Evolutionary conservation across 2,113 vertebrate genomes (phyloP).

Genomic region (Sinocyclocheilus rhinocerous): DNA sequence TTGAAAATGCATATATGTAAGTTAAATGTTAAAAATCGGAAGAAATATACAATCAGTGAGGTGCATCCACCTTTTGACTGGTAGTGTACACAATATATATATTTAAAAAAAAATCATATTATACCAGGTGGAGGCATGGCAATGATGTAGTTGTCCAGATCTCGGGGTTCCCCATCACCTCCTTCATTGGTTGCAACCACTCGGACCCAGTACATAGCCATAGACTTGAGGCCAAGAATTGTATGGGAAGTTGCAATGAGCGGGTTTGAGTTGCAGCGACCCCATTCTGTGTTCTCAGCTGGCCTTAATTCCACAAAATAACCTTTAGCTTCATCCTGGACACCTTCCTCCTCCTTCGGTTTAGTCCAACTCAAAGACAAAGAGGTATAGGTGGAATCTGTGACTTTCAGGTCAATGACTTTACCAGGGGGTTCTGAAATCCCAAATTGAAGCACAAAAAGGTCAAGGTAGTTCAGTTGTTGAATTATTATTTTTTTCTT

Average conservation of each 20-base stretch:
- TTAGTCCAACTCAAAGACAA: conserved; percentile 81
- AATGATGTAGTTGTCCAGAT: conserved; percentile 73
- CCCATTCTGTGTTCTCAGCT: conserved; percentile 76
- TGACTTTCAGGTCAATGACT: conserved; percentile 81
- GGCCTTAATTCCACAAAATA: conserved; percentile 83
- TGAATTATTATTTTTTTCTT: background rate
- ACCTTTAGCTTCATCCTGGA: conserved; percentile 76
- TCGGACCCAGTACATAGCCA: conserved; percentile 77
- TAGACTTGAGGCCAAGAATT: conserved; percentile 79
- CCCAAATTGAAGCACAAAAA: conserved; percentile 29
- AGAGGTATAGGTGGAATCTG: conserved; percentile 76
- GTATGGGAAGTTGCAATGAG: conserved; percentile 73
- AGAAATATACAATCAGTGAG: too few species aligned
- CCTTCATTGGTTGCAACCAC: conserved; percentile 78
- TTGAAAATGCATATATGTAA: background rate
- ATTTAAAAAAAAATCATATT: background rate
- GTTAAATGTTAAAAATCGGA: too few species aligned
- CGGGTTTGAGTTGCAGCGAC: conserved; percentile 73
- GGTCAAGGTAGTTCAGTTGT: background rate
- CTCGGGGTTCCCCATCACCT: conserved; percentile 73
- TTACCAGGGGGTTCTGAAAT: conserved; percentile 78
- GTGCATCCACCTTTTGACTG: background rate
- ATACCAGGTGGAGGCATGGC: conserved; percentile 74
- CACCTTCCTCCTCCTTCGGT: conserved; percentile 72
- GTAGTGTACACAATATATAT: background rate